These are phyloP conservation scores for Pollachius pollachius DNA, from an alignment of 2,113 vertebrate genomes.

Conservation along the genomic window DNA sequence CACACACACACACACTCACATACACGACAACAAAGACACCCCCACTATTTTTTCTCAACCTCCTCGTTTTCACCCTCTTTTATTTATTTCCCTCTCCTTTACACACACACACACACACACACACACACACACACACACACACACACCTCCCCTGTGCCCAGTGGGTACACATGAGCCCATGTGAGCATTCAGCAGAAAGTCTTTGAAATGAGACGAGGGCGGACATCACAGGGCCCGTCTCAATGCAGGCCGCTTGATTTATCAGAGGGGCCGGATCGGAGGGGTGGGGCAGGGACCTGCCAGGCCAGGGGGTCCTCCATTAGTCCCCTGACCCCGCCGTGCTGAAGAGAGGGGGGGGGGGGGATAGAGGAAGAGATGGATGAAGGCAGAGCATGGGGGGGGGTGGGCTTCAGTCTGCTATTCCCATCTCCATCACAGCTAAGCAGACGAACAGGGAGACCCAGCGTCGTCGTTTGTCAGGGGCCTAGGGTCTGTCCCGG, in stretches of 20 bases:
- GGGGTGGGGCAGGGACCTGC: constrained; percentile 49
- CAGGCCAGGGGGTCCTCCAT: constrained; percentile 77
- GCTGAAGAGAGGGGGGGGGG: constrained; percentile 57
- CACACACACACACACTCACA: not conserved
- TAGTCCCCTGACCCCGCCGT: constrained; percentile 75
- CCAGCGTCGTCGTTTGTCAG: constrained; percentile 55
- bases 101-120: constrained; percentile 1
- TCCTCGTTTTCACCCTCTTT: no score
- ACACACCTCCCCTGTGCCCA: constrained; percentile 47
- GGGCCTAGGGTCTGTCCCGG: constrained; percentile 35
- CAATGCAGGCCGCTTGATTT: constrained; percentile 74
- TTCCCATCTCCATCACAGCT: constrained; percentile 60
- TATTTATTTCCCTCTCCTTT: not conserved
- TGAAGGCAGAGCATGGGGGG: constrained; percentile 45
- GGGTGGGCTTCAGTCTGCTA: constrained; percentile 52
- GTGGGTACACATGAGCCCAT: constrained; percentile 66
- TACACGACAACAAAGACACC: no score
- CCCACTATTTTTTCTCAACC: not conserved
- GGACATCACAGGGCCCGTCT: constrained; percentile 67
- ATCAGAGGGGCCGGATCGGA: constrained; percentile 62
- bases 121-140: constrained; percentile 18
- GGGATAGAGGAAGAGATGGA: constrained; percentile 45
- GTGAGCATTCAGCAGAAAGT: constrained; percentile 54
- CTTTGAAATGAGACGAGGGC: constrained; percentile 74
- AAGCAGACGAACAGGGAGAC: constrained; percentile 54